Conservation (phyloP, 1,140 invertebrate genomes). For the Zophobas morio region DNA sequence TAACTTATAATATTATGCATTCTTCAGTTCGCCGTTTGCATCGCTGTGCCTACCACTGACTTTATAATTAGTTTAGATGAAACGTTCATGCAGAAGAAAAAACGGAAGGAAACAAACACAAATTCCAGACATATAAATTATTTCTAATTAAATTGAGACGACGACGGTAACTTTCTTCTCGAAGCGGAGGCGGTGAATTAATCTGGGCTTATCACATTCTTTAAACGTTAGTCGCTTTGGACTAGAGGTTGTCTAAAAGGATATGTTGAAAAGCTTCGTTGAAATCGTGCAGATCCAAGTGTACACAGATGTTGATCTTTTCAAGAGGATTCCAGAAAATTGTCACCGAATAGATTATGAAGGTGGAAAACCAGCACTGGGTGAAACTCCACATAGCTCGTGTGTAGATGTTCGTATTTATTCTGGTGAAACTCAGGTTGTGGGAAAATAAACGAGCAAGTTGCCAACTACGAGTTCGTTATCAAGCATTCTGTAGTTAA, state of each 20-base stretch:
- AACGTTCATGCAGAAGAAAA: not conserved
- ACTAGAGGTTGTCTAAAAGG: not conserved
- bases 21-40: not conserved
- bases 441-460: constrained; percentile 56
- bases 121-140: constrained; percentile 31
- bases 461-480: constrained; percentile 55
- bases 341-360: not conserved
- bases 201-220: constrained; percentile 14
- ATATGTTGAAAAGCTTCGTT: not conserved
- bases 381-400: too few species aligned
- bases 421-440: constrained; percentile 52
- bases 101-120: constrained; percentile 26
- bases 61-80: constrained; percentile 9
- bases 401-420: too few species aligned
- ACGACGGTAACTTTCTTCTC: constrained; percentile 4
- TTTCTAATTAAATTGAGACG: constrained; percentile 33
- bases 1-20: not conserved
- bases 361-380: too few species aligned
- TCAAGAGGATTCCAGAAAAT: not conserved
- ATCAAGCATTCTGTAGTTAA: constrained; percentile 58
- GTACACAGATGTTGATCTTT: not conserved
- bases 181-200: constrained; percentile 4
- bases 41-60: constrained; percentile 5
- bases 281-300: not conserved
- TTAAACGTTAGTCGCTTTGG: not conserved